These are phyloP conservation scores for Anthopleura sola DNA, from an alignment of 64 coral and sea anemone genomes.

Conservation along the genomic window DNA sequence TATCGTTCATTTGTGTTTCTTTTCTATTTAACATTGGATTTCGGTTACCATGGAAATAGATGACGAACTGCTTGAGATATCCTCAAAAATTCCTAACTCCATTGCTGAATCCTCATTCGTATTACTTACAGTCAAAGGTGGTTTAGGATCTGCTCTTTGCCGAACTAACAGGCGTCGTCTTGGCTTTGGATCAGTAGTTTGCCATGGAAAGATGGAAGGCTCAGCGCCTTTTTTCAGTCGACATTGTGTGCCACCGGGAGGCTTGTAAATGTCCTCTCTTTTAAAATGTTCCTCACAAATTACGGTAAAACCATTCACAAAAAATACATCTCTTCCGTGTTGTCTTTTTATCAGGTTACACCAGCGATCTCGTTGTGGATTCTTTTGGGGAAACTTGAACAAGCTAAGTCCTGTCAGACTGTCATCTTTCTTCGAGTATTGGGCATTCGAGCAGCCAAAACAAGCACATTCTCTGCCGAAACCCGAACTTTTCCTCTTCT, in stretches of 20 bases:
- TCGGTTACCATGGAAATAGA: too few relatives aligned
- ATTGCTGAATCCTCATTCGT: too few relatives aligned
- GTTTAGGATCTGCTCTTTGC: background rate
- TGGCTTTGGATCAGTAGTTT: background rate
- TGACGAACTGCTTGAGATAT: too few relatives aligned
- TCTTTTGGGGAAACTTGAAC: conserved; percentile 25
- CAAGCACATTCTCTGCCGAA: conserved; percentile 19
- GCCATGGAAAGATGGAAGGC: background rate
- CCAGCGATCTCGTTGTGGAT: conserved; percentile 27
- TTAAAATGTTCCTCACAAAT: conserved; percentile 19
- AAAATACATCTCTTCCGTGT: conserved; percentile 28
- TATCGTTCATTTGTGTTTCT: too few relatives aligned
- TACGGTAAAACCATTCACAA: background rate
- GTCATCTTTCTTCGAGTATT: conserved; percentile 6
- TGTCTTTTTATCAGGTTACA: conserved; percentile 30
- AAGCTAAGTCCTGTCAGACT: background rate
- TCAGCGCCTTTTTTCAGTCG: background rate
- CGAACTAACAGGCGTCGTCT: background rate
- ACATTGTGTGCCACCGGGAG: background rate
- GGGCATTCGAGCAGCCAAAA: conserved; percentile 22
- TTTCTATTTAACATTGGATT: too few relatives aligned
- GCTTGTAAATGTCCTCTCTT: conserved; percentile 8
- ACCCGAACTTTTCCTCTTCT: conserved; percentile 22
- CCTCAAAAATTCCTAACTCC: too few relatives aligned
- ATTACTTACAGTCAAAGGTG: background rate